Percentiles rank a stretch among this genome's conserved stretches.
Conservation (phyloP, 2,113 vertebrate genomes). For the Cacatua alba region DNA sequence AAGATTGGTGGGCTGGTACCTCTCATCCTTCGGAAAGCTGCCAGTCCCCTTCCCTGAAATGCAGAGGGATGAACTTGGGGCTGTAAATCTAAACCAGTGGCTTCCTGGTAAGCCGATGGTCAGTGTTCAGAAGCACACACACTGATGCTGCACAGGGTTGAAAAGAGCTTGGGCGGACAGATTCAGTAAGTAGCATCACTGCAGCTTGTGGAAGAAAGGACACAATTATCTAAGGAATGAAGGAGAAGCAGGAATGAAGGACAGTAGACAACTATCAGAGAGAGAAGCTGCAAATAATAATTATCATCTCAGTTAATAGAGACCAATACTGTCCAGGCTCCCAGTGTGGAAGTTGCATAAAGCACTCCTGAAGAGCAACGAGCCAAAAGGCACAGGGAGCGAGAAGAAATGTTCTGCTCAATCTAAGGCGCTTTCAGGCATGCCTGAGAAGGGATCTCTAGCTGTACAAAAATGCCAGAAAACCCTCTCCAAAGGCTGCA, state of each 20-base stretch:
- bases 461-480: not conserved
- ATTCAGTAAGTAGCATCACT: not conserved
- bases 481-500: not conserved
- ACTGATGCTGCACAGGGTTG: not conserved
- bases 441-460: not conserved
- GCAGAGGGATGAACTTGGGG: not conserved
- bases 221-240: not conserved
- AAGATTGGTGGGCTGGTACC: not conserved
- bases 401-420: not conserved
- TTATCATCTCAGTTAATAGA: not conserved
- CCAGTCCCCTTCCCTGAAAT: not conserved
- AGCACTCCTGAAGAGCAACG: not conserved
- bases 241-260: not conserved
- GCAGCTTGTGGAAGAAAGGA: not conserved
- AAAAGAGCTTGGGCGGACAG: not conserved
- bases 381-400: not conserved
- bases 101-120: not conserved
- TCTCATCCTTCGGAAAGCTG: not conserved
- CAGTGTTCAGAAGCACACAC: not conserved
- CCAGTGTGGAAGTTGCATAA: not conserved
- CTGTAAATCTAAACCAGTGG: fast-evolving
- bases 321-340: not conserved
- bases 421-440: not conserved
- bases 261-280: not conserved
- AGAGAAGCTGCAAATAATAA: not conserved